Conservation (phyloP, 2,797 vertebrate species). For the Gymnothorax javanicus region DNA sequence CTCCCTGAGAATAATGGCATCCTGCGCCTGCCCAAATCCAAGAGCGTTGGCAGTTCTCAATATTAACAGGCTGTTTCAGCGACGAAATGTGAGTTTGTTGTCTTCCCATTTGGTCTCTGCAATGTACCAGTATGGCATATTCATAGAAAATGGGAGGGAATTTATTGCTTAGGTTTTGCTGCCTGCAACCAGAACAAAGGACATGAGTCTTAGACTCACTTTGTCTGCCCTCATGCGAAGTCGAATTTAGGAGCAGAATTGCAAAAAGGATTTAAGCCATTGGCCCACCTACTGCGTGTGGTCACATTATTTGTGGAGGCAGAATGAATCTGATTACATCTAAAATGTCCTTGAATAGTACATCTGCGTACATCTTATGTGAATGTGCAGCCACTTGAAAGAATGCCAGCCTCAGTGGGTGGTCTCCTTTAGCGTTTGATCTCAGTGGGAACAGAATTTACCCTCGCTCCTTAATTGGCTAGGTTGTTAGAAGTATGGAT, state of each 20-base stretch:
- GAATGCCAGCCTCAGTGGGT: background rate
- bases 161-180: background rate
- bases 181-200: background rate
- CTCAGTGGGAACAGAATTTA: background rate
- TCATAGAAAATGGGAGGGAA: background rate
- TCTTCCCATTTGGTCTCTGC: background rate
- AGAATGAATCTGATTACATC: background rate
- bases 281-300: background rate
- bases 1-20: background rate
- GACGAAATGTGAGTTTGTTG: background rate
- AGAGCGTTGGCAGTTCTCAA: background rate
- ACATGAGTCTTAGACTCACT: background rate
- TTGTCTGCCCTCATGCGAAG: background rate
- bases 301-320: background rate
- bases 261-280: background rate
- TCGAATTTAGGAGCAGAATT: background rate
- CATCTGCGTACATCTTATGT: background rate
- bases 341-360: background rate
- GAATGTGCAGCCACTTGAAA: background rate
- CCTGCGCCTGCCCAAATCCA: background rate
- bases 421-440: conserved; percentile 2
- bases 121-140: background rate
- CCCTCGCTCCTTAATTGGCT: conserved; percentile 9
- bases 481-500: background rate
- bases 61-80: background rate